phyloP scores from a whole-genome alignment of 2,113 vertebrate species.

The Phainopepla nitens region DNA sequence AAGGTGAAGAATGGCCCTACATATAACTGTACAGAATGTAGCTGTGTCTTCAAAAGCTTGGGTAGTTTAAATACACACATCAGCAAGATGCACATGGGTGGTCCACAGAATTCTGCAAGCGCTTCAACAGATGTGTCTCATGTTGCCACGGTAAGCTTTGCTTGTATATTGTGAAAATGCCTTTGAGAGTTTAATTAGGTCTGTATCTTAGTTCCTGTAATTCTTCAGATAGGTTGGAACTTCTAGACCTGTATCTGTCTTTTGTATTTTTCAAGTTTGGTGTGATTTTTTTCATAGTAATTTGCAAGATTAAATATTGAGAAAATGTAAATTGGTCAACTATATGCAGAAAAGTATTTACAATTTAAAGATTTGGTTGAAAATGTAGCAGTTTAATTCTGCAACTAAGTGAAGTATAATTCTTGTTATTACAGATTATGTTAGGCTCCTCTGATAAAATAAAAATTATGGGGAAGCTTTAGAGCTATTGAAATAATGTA shows the following conservation, averaged over 20 bases:
- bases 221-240: not conserved
- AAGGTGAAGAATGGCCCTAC: conserved; percentile 92
- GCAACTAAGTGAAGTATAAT: not conserved
- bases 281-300: not conserved
- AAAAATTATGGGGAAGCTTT: not conserved
- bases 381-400: not conserved
- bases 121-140: conserved; percentile 74
- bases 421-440: not conserved
- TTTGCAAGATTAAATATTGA: not conserved
- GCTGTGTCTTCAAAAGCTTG: conserved; percentile 95
- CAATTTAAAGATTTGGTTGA: not conserved
- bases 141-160: conserved; percentile 75
- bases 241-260: not conserved
- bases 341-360: not conserved
- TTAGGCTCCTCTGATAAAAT: not conserved
- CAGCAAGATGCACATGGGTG: conserved; percentile 95
- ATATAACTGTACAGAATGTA: conserved; percentile 94
- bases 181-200: not conserved
- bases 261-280: not conserved
- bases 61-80: conserved; percentile 97
- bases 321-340: not conserved
- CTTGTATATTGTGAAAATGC: not conserved
- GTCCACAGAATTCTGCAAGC: conserved; percentile 57
- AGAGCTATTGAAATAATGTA: not conserved
- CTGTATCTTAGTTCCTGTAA: not conserved